These are phyloP conservation scores for Circaetus cinerascens DNA, from an alignment of 2,113 vertebrate species.

Conservation along the genomic window DNA sequence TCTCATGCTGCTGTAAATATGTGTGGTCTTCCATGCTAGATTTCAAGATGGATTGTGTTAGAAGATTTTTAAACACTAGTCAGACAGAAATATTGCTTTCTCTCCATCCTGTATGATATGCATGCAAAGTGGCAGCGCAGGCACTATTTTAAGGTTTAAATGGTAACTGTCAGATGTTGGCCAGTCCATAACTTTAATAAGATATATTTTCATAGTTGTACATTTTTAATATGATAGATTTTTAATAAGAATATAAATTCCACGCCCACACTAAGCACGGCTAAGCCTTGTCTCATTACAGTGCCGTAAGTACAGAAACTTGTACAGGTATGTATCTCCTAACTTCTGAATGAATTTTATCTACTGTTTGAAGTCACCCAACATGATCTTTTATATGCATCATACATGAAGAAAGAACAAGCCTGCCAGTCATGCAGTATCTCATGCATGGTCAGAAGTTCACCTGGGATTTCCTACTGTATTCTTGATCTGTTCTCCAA, in stretches of 20 bases:
- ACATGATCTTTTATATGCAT: neutral
- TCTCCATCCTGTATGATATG: neutral
- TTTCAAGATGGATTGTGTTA: neutral
- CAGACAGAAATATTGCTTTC: neutral
- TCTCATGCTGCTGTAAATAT: neutral
- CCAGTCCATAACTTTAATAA: neutral
- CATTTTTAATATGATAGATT: neutral
- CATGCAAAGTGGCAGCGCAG: neutral
- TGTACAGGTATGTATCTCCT: neutral
- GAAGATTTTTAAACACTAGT: neutral
- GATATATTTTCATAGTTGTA: neutral
- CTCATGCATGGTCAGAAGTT: neutral
- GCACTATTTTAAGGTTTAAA: neutral
- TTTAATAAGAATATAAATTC: neutral
- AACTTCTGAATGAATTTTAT: neutral
- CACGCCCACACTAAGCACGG: neutral
- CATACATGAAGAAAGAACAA: conserved; percentile 10
- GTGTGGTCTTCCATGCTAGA: neutral
- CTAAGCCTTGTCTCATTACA: neutral
- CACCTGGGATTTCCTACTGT: neutral
- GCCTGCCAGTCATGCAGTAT: neutral
- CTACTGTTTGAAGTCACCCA: neutral
- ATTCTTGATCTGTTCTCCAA: neutral
- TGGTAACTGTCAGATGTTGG: neutral
- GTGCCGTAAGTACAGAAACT: neutral